These are phyloP conservation scores for Mus minutoides DNA, from an alignment of 2,797 vertebrate species.

Conservation along the genomic window DNA sequence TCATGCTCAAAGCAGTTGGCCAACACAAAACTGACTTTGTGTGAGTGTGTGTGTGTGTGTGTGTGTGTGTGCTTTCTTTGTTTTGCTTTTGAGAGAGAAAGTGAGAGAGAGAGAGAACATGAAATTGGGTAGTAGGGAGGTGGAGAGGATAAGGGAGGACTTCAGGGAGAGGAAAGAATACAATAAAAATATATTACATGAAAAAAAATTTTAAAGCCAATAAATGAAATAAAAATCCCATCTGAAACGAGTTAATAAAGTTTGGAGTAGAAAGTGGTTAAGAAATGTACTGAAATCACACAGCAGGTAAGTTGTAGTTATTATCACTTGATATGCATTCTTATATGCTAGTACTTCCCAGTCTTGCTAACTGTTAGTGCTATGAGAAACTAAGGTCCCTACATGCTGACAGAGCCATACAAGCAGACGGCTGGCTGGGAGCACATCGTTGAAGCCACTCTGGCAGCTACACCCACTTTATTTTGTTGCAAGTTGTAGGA, in stretches of 20 bases:
- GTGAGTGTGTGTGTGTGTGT: neutral
- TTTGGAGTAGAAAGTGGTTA: constrained; percentile 2
- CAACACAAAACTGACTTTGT: neutral
- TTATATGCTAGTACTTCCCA: neutral
- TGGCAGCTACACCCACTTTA: neutral
- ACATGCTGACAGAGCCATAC: neutral
- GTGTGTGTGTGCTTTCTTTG: neutral
- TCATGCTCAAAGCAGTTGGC: neutral
- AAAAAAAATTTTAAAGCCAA: neutral
- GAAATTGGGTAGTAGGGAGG: neutral
- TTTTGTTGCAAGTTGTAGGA: neutral
- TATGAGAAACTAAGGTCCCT: neutral
- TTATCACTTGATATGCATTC: neutral
- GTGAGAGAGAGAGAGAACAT: neutral
- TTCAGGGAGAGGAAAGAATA: neutral
- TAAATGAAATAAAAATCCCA: neutral
- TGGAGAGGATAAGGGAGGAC: neutral
- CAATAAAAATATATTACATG: neutral
- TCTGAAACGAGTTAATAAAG: neutral
- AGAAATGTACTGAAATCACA: neutral
- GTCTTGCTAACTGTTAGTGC: neutral
- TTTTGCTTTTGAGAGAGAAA: neutral
- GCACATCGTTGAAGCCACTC: neutral
- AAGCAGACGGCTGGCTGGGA: neutral
- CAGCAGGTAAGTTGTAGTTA: neutral